Base-by-base conservation (phyloP, 1,140 invertebrate species). In the Anthonomus grandis region DNA sequence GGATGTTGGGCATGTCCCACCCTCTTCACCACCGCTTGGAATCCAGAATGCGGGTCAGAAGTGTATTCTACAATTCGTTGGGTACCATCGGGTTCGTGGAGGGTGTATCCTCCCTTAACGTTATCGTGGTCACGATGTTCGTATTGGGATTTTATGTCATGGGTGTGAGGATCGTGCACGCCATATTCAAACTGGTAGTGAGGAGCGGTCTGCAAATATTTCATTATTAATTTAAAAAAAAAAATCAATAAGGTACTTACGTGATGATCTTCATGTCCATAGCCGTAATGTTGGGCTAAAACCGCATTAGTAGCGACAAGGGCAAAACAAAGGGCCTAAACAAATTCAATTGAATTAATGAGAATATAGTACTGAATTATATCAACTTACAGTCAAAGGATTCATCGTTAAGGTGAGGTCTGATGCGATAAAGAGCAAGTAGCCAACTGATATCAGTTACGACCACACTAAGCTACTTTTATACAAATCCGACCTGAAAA, bases 161-260 rank as follows among this genome's bases (percentile, higher is more conserved):
- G 74, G 1, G 76, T 78, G 48, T 76, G 67, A 18, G 70, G 66
- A 57, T 77, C 76, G 25, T 75, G 65, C 0, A 79, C 74, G 19
- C 70, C 74, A 64, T 78, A 79, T 17, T 73, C 67, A 57, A 73
- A 79, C 46, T 72, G 69, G 62, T 78, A 79, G 42, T 71, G 58
- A n/a, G 37, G 62, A 23, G 48, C 38, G 50, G 55, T 59, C 46
- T 48, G 9, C 9, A 17, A 45, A 22, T 45, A 22, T 23, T 9
- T 24, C 21, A 2, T 3, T 45, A n/a, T 50, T 10, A 17, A 22
- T 23, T 51, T 44, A 13, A 9, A 8, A 3, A 21, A 21, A 15
- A 44, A 22, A 5, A 1, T 23, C 10, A 21, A 23, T 12, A n/a
- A 15, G 34, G n/a, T n/a, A 51, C 49, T 51, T 51, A 51, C 49